Percentiles rank a stretch among this genome's conserved stretches.
phyloP scores from a whole-genome alignment of 2,888 invertebrate species.

The Sthenelais limicola region DNA sequence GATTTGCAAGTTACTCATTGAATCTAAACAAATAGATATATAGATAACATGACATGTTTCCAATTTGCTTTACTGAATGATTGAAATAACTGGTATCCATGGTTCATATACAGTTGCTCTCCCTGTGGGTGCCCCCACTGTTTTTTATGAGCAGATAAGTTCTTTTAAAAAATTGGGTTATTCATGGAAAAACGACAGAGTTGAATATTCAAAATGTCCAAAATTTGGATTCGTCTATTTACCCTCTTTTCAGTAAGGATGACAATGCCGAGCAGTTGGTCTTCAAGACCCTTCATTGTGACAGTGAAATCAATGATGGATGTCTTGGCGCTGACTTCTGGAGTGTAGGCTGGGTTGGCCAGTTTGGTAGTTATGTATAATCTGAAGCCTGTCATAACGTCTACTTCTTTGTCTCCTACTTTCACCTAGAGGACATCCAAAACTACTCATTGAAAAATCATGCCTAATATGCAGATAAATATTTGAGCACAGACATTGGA shows the following conservation, averaged over 20 bases:
- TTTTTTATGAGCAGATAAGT: no score
- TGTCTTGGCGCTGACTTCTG: conserved; percentile 96
- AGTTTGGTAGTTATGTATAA: conserved; percentile 96
- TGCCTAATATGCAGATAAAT: neutral
- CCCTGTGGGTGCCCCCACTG: no score
- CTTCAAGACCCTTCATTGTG: conserved; percentile 95
- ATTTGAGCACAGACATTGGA: no score
- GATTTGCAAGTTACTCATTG: no score
- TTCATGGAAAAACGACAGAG: no score
- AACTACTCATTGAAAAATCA: conserved; percentile 52
- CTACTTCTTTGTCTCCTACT: conserved; percentile 90
- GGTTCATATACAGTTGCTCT: no score
- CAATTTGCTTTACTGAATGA: no score
- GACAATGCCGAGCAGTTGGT: conserved; percentile 91
- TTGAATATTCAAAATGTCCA: no score
- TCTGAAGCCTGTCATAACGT: conserved; percentile 95
- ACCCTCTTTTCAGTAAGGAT: conserved; percentile 94
- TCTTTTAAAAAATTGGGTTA: no score
- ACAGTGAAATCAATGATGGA: conserved; percentile 98
- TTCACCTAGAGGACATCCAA: conserved; percentile 65
- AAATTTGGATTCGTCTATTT: conserved; percentile 34
- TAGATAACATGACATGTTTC: no score
- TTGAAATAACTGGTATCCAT: no score
- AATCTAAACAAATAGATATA: no score
- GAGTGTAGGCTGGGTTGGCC: conserved; percentile 96